Conservation (phyloP, 2,888 invertebrate species). For the Timandra comae region DNA sequence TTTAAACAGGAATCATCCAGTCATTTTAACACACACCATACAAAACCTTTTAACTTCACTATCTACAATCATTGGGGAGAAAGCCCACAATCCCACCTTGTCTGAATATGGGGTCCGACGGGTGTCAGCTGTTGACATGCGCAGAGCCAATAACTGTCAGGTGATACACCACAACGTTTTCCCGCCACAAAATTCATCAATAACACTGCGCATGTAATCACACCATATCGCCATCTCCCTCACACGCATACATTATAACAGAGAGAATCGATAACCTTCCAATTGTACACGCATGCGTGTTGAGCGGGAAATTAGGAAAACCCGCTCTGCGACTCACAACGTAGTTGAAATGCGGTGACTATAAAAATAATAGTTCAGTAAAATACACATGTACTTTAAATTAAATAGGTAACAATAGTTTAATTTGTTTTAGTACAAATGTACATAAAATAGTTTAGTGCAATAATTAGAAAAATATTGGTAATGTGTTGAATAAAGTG, state of each 20-base stretch:
- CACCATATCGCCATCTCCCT: constrained; percentile 33
- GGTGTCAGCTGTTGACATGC: constrained; percentile 3
- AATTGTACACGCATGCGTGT: constrained; percentile 55
- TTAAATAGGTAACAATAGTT: constrained; percentile 11
- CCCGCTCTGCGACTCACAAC: constrained; percentile 12
- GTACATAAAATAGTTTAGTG: not conserved
- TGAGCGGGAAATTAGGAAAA: constrained; percentile 27
- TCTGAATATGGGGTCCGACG: too few species aligned
- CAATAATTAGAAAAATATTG: too few species aligned
- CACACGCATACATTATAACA: constrained; percentile 22
- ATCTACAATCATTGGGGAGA: too few species aligned
- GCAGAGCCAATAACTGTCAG: constrained; percentile 10
- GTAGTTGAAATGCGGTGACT: constrained; percentile 34
- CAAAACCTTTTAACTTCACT: too few species aligned
- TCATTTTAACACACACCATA: too few species aligned
- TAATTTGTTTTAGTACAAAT: constrained; percentile 7
- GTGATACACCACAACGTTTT: constrained; percentile 23
- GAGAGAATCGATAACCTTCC: constrained; percentile 53
- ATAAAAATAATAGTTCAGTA: constrained; percentile 25
- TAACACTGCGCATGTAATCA: constrained; percentile 68
- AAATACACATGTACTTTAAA: constrained; percentile 18
- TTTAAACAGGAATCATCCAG: too few species aligned
- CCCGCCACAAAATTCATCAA: constrained; percentile 68
- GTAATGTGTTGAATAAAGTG: too few species aligned
- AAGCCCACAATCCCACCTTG: too few species aligned